Percentiles rank a stretch among this genome's conserved stretches.
phyloP scores from a whole-genome alignment of 2,113 vertebrate species.

The Hippocampus barbouri region DNA sequence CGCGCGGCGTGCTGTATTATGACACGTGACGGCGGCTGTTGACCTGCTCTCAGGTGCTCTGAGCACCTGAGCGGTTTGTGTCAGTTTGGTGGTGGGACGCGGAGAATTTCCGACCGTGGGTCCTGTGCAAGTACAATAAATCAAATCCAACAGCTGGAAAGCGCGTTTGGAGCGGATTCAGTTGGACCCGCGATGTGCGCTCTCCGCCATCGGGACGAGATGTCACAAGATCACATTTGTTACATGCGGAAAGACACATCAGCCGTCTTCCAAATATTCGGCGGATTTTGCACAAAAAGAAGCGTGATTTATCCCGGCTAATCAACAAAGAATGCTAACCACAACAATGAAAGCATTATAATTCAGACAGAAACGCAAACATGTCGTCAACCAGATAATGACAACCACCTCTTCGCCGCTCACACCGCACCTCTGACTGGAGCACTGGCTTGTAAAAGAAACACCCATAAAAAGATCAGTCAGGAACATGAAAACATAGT shows the following conservation, averaged over 20 bases:
- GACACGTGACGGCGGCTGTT: slow-evolving; percentile 18
- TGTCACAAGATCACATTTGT: slow-evolving; percentile 42
- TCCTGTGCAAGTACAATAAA: slow-evolving; percentile 5
- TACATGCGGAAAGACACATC: slow-evolving; percentile 2
- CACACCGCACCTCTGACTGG: slow-evolving; percentile 38
- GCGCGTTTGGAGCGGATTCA: slow-evolving; percentile 17
- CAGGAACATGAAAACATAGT: slow-evolving; percentile 33
- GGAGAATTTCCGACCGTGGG: slow-evolving; percentile 13
- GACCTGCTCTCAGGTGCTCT: slow-evolving; percentile 33
- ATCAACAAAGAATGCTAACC: background rate
- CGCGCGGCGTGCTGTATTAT: slow-evolving; percentile 15
- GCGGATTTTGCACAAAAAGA: background rate
- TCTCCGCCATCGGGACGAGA: slow-evolving; percentile 18
- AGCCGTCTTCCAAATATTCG: background rate
- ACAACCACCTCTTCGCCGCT: slow-evolving; percentile 28
- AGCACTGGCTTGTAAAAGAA: slow-evolving; percentile 31
- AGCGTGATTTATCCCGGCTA: background rate
- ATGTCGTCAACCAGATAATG: slow-evolving; percentile 31
- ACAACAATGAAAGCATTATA: background rate
- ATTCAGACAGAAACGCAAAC: background rate
- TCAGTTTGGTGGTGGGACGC: slow-evolving; percentile 20
- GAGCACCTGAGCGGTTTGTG: slow-evolving; percentile 7
- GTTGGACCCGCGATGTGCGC: slow-evolving; percentile 9
- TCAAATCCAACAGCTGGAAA: slow-evolving; percentile 19
- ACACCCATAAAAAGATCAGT: slow-evolving; percentile 53